Base-by-base conservation (phyloP, 2,797 vertebrate species). In the Prionace glauca region DNA sequence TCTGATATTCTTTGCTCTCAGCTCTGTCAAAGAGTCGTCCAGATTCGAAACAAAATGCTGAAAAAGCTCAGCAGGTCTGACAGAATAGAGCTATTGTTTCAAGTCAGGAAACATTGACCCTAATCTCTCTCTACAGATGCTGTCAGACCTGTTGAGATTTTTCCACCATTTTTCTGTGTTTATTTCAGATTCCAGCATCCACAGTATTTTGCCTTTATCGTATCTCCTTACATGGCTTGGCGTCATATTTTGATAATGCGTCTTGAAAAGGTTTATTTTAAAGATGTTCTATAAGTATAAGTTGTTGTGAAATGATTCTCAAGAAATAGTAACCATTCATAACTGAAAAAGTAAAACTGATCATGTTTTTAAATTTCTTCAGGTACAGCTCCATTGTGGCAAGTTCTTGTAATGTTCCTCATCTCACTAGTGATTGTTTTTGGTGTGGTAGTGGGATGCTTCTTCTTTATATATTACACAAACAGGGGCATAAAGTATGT, bases 371-470 rank as follows among this genome's bases (percentile, higher is more conserved):
- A 24, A 45, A 77, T 95, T 77, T 95, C 45, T 77, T 29, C 29
- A 95, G 93, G 71, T 95, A 1, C 16, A 56, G 56, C 26, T 95
- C 93, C 45, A 14, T 9, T 32, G 93, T 77, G 71, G 93, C 41
- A 45, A 18, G 56, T 77, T 56, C 12, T 11, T 95, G 41, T 95
- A 8, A 2, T 11, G 41, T 95, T 95, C 26, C 8, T 74, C 0
- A 4, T 95, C 56, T 95, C 93, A 77, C 71, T 77, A 11, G 93
- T 77, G 26, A 14, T 95, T 72, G 26, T 95, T 95, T 77, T 94
- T 26, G 26, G 50, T 95, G 71, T 74, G 71, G 26, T 1, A 32
- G 7, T 77, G 16, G 93, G 93, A 74, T 74, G 69, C 45, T 56
- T 2, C 26, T 95, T 95, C 5, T 95, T 45, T 77, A 7, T 74